Evolutionary conservation across 2,797 vertebrate species (phyloP), one percentile per base, ranked within the genome.

Genomic region (Coluber constrictor): DNA sequence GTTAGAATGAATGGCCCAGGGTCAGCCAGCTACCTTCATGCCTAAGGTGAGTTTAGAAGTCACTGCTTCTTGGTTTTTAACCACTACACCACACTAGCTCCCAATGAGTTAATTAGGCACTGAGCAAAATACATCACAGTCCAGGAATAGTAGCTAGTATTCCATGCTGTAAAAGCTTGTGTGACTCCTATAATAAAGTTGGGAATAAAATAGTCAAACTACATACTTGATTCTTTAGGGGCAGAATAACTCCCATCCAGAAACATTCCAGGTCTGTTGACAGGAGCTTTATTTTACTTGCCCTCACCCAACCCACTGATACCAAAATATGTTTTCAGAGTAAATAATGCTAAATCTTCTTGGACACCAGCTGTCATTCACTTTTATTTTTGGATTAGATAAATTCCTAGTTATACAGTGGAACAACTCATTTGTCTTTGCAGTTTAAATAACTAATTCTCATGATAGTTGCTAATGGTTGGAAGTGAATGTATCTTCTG

Each of bases 321-420:
- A 32, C 47, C 11, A 11, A 47, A 5, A 70, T 70, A 55, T 13
- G 32, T 3, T 18, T 70, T 60, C 4, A 7, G 5, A 66, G 27
- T 66, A 37, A 55, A 90, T 70, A 51, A 10, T 61, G 59, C 87
- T 94, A 96, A 96, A 96, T 96, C 95, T 89, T 88, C 87, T 94
- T 93, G 57, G 92, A 93, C 95, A 95, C 94, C 93, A 96, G 90
- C 92, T 97, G 96, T 94, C 95, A 66, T 43, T 92, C 8, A 96
- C 37, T 94, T 56, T 95, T 93, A 93, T 91, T 55, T 94, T 60
- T 83, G 95, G 96, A 96, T 94, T 90, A 96, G 92, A 88, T 61
- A 63, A 95, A 0, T 86, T 66, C 92, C 94, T 94, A 94, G 92
- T 92, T 94, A 90, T 61, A 89, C 23, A 63, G 16, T n/a, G 29